Conservation (phyloP, 2,113 vertebrate species). For the Struthidea cinerea region DNA sequence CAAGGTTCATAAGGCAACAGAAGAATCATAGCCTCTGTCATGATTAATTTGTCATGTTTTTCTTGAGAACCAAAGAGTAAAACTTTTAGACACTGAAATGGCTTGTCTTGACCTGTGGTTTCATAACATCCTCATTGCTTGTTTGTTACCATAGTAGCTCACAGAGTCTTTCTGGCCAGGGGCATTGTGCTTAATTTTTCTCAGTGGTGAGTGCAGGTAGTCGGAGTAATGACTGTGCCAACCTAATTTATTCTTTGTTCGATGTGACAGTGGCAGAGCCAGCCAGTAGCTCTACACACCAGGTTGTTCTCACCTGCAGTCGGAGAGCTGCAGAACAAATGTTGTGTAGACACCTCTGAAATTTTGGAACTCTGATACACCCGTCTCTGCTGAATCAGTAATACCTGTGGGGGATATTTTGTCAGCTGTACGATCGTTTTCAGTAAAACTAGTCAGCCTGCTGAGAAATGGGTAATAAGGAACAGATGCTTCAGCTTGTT, state of each 20-base stretch:
- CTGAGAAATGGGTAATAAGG: slow-evolving; percentile 48
- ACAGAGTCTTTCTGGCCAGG: neutral
- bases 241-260: neutral
- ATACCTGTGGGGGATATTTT: neutral
- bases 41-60: neutral
- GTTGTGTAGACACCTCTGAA: neutral
- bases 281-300: neutral
- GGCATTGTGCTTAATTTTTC: neutral
- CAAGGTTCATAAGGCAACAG: neutral
- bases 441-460: slow-evolving; percentile 32
- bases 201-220: neutral
- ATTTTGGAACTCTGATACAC: neutral
- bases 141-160: neutral
- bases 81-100: neutral
- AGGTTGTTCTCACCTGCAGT: neutral
- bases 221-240: neutral
- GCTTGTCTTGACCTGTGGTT: neutral
- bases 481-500: slow-evolving; percentile 55
- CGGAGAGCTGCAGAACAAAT: neutral
- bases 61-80: neutral
- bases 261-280: neutral
- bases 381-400: neutral
- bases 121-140: neutral
- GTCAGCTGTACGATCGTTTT: slow-evolving; percentile 20
- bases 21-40: neutral